phyloP scores from a whole-genome alignment of 1,140 invertebrate genomes.

The Sitobion miscanthi region DNA sequence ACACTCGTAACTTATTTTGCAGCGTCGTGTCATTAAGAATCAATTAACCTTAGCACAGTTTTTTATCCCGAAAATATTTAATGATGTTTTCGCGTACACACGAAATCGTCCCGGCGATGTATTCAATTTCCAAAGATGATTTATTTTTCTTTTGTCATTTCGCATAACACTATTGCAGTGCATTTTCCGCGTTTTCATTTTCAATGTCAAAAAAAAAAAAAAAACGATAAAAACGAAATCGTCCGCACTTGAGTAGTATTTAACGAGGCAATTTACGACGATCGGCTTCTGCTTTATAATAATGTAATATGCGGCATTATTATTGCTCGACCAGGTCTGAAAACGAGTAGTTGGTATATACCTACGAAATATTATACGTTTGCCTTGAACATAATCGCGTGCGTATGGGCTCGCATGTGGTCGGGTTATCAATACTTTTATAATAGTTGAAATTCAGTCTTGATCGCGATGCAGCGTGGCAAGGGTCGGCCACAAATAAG shows the following conservation, averaged over 20 bases:
- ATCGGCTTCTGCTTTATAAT: conserved; percentile 13
- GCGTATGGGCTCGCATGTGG: conserved; percentile 11
- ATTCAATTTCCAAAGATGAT: not conserved
- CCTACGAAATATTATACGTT: conserved; percentile 39
- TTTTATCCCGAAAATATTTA: not conserved
- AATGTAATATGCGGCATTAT: not conserved
- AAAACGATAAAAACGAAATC: not conserved
- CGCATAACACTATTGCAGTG: too few species aligned
- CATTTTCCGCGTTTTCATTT: conserved; percentile 44
- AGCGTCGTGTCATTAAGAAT: not conserved
- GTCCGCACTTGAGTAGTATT: conserved; percentile 19
- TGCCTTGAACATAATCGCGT: conserved; percentile 53
- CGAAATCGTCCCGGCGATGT: not conserved
- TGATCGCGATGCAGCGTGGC: conserved; percentile 22
- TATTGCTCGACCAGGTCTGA: not conserved
- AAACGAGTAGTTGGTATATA: not conserved
- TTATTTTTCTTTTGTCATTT: not conserved
- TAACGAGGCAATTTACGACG: conserved; percentile 19
- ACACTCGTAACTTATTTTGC: not conserved
- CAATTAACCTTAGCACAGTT: not conserved
- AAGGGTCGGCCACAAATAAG: conserved; percentile 17
- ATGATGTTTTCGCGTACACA: not conserved
- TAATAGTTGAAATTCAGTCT: conserved; percentile 42
- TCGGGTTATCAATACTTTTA: conserved; percentile 23
- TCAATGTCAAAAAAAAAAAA: conserved; percentile 18